Percentiles rank a stretch among this genome's conserved stretches.
phyloP scores from a whole-genome alignment of 2,797 vertebrate genomes.

The Mormyrus proboscirostris region DNA sequence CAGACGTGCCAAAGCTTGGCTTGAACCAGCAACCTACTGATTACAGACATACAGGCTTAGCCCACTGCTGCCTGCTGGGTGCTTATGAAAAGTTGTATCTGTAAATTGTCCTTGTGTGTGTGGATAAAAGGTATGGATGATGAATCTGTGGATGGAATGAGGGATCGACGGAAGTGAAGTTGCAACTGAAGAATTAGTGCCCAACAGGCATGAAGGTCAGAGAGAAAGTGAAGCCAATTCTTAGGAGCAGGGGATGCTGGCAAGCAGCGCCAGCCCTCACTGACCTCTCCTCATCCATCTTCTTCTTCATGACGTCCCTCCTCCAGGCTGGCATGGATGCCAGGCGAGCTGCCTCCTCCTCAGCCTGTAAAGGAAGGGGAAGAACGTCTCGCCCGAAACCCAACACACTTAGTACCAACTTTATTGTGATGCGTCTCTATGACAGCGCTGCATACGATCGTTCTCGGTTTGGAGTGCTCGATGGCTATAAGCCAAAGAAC shows the following conservation, averaged over 20 bases:
- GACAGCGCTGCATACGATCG: not conserved
- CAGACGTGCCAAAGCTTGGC: not conserved
- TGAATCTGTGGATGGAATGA: not conserved
- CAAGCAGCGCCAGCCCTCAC: conserved; percentile 27
- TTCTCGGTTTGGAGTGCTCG: not conserved
- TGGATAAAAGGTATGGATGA: not conserved
- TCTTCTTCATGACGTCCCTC: conserved; percentile 94
- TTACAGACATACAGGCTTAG: not conserved
- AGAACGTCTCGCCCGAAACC: conserved; percentile 22
- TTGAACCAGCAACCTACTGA: not conserved
- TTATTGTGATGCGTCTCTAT: not conserved
- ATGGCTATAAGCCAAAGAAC: not conserved
- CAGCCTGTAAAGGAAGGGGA: conserved; percentile 61
- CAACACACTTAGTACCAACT: not conserved
- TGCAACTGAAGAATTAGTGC: not conserved
- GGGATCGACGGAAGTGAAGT: not conserved
- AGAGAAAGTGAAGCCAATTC: not conserved
- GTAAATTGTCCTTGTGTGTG: not conserved
- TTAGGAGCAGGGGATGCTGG: not conserved
- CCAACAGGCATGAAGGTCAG: not conserved
- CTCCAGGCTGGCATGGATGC: conserved; percentile 93
- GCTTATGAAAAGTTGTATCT: not conserved
- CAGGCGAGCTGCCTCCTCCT: conserved; percentile 78
- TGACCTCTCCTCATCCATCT: conserved; percentile 92
- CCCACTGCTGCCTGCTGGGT: not conserved